phyloP scores from a whole-genome alignment of 2,888 invertebrate species.

The Agonopterix alstromeriana region DNA sequence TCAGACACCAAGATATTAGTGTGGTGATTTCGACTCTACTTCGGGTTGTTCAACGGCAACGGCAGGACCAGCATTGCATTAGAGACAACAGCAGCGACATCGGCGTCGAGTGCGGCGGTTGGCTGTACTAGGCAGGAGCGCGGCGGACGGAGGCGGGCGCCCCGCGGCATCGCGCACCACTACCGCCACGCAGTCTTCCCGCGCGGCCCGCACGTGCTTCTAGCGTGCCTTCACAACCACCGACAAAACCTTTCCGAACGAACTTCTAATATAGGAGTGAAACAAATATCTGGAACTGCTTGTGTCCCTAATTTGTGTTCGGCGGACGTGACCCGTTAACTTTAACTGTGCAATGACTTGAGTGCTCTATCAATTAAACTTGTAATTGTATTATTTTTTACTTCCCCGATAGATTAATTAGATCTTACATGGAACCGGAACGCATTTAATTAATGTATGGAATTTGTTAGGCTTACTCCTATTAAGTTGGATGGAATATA shows the following conservation, averaged over 20 bases:
- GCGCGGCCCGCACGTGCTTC: conserved; percentile 72
- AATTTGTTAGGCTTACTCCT: conserved; percentile 45
- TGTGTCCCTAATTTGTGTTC: conserved; percentile 27
- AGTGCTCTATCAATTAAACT: conserved; percentile 59
- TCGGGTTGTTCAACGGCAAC: conserved; percentile 1
- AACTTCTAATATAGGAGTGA: conserved; percentile 41
- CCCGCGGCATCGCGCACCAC: conserved; percentile 31
- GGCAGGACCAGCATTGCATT: conserved; percentile 5
- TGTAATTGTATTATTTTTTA: conserved; percentile 58
- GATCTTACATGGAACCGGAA: conserved; percentile 64
- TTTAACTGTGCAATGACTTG: conserved; percentile 39
- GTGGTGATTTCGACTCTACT: neutral
- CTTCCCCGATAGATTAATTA: conserved; percentile 63
- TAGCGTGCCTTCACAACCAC: conserved; percentile 50
- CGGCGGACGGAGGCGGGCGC: conserved; percentile 10
- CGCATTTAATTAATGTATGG: conserved; percentile 54
- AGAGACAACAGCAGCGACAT: conserved; percentile 37
- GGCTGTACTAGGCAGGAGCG: conserved; percentile 27
- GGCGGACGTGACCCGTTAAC: conserved; percentile 27
- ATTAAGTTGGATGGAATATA: conserved; percentile 45
- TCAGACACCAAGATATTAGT: no score
- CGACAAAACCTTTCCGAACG: conserved; percentile 42
- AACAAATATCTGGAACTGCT: conserved; percentile 30
- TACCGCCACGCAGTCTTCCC: conserved; percentile 76
- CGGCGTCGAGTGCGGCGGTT: conserved; percentile 39